phyloP scores from a whole-genome alignment of 1,140 invertebrate genomes.

The Stegodyphus mimosarum region DNA sequence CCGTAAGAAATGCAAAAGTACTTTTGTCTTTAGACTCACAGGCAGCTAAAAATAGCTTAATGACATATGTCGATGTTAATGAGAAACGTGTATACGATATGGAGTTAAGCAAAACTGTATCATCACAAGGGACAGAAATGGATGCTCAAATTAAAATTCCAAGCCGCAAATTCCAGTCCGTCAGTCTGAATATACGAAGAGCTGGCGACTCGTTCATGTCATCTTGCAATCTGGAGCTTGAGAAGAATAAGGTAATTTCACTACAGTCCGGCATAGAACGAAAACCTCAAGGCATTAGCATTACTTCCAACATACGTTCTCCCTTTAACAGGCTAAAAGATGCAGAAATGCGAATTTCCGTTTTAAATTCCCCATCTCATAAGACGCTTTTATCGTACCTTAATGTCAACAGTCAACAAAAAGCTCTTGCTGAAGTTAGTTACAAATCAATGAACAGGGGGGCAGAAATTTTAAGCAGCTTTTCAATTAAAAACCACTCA shows the following conservation, averaged over 20 bases:
- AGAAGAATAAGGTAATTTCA: neutral
- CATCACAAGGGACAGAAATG: neutral
- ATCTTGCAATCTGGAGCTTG: no score
- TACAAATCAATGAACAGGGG: no score
- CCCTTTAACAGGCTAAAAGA: no score
- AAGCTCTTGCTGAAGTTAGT: no score
- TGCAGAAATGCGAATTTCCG: no score
- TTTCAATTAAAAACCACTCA: no score
- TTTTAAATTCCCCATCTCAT: no score
- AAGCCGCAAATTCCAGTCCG: neutral
- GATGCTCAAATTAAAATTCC: neutral
- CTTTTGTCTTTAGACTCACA: conserved; percentile 4
- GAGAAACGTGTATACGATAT: neutral
- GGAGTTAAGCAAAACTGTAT: conserved; percentile 3
- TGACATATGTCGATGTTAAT: conserved; percentile 24
- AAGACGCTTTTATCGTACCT: no score
- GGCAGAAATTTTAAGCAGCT: no score
- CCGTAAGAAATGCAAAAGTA: neutral
- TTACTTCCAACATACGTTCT: no score
- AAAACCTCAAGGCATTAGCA: neutral
- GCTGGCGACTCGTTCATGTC: neutral
- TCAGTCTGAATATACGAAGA: neutral
- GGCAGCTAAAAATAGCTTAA: neutral
- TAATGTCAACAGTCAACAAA: no score
- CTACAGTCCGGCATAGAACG: neutral